Conservation (phyloP, 2,888 invertebrate genomes). For the Hipparchia sbordonii region DNA sequence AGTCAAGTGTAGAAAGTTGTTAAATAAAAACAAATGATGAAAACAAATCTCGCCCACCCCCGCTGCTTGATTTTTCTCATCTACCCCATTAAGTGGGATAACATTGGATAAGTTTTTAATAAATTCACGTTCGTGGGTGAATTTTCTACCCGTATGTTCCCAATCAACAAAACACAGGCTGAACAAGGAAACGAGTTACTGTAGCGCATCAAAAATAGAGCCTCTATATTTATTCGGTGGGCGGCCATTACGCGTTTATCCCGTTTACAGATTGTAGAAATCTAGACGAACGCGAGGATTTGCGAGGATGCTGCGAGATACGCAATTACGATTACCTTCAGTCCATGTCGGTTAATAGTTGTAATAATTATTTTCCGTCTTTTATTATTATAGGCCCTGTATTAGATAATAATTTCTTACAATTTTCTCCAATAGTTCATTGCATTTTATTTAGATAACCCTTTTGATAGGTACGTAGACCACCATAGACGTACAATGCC, state of each 20-base stretch:
- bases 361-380: constrained; percentile 12
- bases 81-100: too few relatives aligned
- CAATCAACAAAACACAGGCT: constrained; percentile 26
- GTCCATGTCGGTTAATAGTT: constrained; percentile 21
- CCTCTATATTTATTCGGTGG: constrained; percentile 34
- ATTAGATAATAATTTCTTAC: background rate
- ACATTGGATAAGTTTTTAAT: background rate
- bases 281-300: constrained; percentile 30
- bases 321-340: constrained; percentile 33
- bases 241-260: constrained; percentile 35
- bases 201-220: constrained; percentile 35
- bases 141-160: constrained; percentile 15
- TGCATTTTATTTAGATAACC: background rate
- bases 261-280: constrained; percentile 29
- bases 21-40: too few relatives aligned
- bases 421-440: constrained; percentile 9
- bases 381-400: constrained; percentile 7
- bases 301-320: constrained; percentile 33
- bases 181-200: constrained; percentile 33
- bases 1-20: too few relatives aligned
- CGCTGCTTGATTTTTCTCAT: too few relatives aligned
- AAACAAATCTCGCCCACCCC: too few relatives aligned
- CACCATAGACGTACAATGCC: too few relatives aligned
- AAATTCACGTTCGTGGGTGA: background rate
- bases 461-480: too few relatives aligned